phyloP scores from a whole-genome alignment of 1,140 invertebrate species.

The Aphis craccivora region DNA sequence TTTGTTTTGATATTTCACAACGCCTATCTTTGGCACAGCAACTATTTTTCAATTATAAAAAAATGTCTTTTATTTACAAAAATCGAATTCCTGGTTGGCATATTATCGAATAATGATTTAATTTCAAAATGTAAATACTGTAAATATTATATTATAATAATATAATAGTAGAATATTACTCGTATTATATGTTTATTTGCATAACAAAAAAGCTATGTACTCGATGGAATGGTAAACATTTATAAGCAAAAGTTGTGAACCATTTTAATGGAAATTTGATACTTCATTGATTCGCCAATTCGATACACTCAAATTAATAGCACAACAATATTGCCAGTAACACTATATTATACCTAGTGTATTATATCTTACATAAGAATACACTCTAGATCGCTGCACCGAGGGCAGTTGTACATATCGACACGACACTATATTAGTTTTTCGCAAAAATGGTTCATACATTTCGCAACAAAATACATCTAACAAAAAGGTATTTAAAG shows the following conservation, averaged over 20 bases:
- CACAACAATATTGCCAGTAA: not conserved
- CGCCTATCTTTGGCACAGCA: not conserved
- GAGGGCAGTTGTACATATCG: not conserved
- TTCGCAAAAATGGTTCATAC: not conserved
- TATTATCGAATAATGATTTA: not conserved
- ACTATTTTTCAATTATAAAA: not conserved
- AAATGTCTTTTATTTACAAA: not conserved
- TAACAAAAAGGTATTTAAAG: conserved; percentile 11
- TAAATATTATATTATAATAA: not conserved
- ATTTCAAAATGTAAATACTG: not conserved
- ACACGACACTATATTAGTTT: not conserved
- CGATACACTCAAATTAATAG: not conserved
- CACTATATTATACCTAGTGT: not conserved
- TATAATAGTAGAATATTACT: not conserved
- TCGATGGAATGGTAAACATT: not conserved
- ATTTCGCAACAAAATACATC: not conserved
- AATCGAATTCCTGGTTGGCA: not conserved
- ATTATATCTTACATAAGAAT: not conserved
- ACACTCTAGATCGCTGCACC: not conserved
- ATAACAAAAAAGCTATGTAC: not conserved
- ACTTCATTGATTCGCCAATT: not conserved
- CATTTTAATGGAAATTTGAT: not conserved
- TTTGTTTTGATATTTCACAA: not conserved
- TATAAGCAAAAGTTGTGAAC: not conserved
- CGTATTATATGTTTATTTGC: not conserved